Evolutionary conservation across 1,140 invertebrate genomes (phyloP), one percentile per base, ranked within the genome.

Genomic region (Cotesia chilonis): DNA sequence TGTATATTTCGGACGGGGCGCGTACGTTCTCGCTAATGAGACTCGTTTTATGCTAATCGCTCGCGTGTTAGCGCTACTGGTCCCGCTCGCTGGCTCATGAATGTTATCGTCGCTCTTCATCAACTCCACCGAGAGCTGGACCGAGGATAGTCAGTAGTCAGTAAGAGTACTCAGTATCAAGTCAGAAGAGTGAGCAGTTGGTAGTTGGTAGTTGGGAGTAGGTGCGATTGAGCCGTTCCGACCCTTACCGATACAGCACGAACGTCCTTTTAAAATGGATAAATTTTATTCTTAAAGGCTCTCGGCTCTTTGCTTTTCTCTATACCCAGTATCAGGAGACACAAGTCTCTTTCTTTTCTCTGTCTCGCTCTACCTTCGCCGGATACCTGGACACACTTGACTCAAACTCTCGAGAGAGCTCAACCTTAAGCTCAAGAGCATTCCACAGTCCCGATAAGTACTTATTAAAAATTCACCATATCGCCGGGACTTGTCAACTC

Each of bases 21-120:
- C 69, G 74, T 47, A 47, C 41, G 41, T 47, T 70, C 70, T 63
- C 61, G 75, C 79, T 82, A 81, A 82, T 82, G 81, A 82, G 81
- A 77, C 80, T 76, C 77, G 70, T 77, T 81, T 82, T 82, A 82
- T 82, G 81, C 76, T 82, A 81, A 82, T 81, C 81, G 81, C 76
- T 81, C 79, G 81, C 81, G 81, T 81, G 81, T 76, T 80, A 69
- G 75, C 76, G 28, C 59, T 67, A 74, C 75, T 52, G 54, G 70
- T 71, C 70, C 70, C 68, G 68, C 68, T 70, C 41, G 41, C 59
- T 38, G 73, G 65, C 80, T 82, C 80, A 82, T 82, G 81, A 82
- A 82, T 82, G 80, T 81, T 82, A 82, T 82, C 81, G 68, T 70
- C 70, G 71, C 74, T 37, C 78, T 79, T 70, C 77, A 82, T 82